phyloP scores from a whole-genome alignment of 2,888 invertebrate genomes.

The Megaustenia siamemsis region DNA sequence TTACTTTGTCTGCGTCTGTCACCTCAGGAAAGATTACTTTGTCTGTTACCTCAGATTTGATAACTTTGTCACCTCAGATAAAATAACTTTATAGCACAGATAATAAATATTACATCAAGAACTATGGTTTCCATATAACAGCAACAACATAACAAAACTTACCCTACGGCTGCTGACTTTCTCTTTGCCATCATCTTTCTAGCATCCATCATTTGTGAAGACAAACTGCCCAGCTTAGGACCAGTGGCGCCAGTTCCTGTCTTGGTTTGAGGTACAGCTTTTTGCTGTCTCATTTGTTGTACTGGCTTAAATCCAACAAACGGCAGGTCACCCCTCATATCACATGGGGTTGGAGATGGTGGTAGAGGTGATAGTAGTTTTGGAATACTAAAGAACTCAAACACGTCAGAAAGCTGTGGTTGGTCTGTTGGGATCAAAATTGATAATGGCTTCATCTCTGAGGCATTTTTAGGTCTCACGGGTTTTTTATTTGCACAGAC shows the following conservation, averaged over 20 bases:
- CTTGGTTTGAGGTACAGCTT: not conserved
- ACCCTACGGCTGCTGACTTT: conserved; percentile 6
- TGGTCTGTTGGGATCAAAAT: not conserved
- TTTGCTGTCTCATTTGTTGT: not conserved
- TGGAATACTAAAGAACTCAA: conserved; percentile 40
- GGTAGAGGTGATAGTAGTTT: conserved; percentile 34
- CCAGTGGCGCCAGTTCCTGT: not conserved
- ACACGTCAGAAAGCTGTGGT: conserved; percentile 16
- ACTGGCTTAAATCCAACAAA: conserved; percentile 21
- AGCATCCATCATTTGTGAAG: conserved; percentile 40
- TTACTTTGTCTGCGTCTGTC: too few species aligned
- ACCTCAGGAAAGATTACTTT: too few species aligned
- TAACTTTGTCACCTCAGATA: too few species aligned
- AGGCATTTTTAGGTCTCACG: not conserved
- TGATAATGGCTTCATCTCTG: not conserved
- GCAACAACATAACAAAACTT: conserved; percentile 17
- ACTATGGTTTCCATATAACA: too few species aligned
- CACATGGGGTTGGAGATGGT: conserved; percentile 6
- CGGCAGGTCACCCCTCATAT: not conserved
- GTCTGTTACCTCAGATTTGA: too few species aligned
- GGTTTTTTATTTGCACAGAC: not conserved
- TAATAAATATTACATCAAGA: too few species aligned
- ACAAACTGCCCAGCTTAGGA: conserved; percentile 19
- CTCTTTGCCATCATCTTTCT: conserved; percentile 37
- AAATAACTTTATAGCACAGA: too few species aligned